Evolutionary conservation across 2,113 vertebrate species (phyloP).

Genomic region (Bucco capensis): DNA sequence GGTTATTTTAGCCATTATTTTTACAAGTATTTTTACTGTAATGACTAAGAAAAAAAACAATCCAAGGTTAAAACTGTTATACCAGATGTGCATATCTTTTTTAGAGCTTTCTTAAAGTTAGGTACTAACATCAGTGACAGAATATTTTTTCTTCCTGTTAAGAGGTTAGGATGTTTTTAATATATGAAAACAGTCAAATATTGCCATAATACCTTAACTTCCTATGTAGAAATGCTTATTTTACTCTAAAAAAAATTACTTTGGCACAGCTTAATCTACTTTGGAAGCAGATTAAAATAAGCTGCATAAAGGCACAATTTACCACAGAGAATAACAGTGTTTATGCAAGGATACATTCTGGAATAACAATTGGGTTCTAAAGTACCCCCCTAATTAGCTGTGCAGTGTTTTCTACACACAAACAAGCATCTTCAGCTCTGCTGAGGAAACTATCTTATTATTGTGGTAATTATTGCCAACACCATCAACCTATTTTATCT

Average conservation of each 20-base stretch:
- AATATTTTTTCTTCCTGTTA: neutral
- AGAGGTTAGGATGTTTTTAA: neutral
- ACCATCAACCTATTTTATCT: neutral
- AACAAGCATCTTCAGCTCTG: neutral
- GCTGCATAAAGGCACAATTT: neutral
- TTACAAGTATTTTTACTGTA: neutral
- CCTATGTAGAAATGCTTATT: neutral
- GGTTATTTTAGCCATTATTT: neutral
- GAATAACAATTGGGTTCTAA: neutral
- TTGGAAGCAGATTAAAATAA: neutral
- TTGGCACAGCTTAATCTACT: neutral
- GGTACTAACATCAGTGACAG: neutral
- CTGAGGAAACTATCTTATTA: neutral
- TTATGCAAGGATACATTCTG: neutral
- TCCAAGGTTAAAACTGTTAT: neutral
- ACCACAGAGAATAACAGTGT: neutral
- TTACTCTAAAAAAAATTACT: neutral
- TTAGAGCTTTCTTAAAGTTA: neutral
- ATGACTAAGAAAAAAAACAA: neutral
- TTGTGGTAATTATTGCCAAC: neutral
- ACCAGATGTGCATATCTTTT: neutral
- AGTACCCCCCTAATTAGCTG: neutral
- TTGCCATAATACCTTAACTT: neutral
- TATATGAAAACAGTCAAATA: neutral
- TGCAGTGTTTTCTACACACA: neutral